phyloP scores from a whole-genome alignment of 92 coral and sea anemone genomes.

The Pocillopora meandrina region DNA sequence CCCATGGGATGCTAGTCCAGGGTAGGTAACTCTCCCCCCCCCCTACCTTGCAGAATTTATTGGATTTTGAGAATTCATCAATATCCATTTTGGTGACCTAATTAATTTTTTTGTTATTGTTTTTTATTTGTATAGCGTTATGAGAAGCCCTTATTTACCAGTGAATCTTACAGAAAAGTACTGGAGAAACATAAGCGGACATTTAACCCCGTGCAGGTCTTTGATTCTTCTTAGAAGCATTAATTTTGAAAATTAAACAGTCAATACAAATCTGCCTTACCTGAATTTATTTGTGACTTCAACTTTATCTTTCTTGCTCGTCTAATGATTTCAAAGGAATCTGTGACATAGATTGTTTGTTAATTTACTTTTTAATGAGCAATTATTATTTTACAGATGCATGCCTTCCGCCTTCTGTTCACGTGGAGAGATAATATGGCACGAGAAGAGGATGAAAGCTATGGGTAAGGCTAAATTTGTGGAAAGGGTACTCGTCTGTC shows the following conservation, averaged over 20 bases:
- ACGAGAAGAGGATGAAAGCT: constrained; percentile 95
- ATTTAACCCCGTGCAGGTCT: constrained; percentile 78
- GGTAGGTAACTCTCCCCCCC: too few species aligned
- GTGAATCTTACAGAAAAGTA: constrained; percentile 69
- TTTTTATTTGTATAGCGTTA: constrained; percentile 56
- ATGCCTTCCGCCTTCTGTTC: constrained; percentile 80
- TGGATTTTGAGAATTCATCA: too few species aligned
- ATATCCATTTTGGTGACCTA: neutral
- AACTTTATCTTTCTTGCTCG: too few species aligned
- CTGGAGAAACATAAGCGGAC: constrained; percentile 82
- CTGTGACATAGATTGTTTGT: neutral
- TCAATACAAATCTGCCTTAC: too few species aligned
- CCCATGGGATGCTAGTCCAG: too few species aligned
- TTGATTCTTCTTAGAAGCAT: too few species aligned
- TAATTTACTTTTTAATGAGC: neutral
- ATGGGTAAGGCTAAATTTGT: constrained; percentile 60
- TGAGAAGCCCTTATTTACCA: constrained; percentile 88
- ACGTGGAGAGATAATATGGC: constrained; percentile 93
- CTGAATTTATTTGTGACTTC: too few species aligned
- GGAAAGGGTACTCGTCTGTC: neutral
- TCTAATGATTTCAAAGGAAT: too few species aligned
- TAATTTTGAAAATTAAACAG: too few species aligned
- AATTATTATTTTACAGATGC: constrained; percentile 45
- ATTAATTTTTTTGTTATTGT: neutral
- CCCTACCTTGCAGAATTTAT: too few species aligned